Evolutionary conservation across 1,140 invertebrate species (phyloP).

Genomic region (Venturia canescens): DNA sequence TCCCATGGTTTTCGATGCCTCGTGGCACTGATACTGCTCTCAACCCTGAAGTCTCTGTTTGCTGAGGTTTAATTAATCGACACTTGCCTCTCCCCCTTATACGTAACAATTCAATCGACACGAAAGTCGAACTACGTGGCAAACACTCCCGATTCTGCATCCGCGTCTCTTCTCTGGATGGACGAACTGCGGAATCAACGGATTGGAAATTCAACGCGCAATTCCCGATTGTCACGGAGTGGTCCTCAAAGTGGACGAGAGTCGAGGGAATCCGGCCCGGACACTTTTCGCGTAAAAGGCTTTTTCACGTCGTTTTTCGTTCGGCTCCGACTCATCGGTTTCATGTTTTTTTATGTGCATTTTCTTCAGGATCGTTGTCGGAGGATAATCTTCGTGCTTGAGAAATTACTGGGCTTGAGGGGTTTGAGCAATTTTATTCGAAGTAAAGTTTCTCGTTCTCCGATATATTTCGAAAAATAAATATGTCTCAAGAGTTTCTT

Average conservation of each 20-base stretch:
- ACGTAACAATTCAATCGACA: neutral
- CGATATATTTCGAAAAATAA: too few species aligned
- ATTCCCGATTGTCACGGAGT: neutral
- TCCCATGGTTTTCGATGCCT: constrained; percentile 52
- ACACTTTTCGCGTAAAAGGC: neutral
- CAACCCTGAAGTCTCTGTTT: constrained; percentile 63
- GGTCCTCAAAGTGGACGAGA: constrained; percentile 1
- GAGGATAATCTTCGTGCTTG: too few species aligned
- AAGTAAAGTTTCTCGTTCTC: too few species aligned
- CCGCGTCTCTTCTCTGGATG: too few species aligned
- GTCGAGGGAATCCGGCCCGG: neutral
- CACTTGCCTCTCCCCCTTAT: constrained; percentile 38
- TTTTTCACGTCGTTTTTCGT: neutral
- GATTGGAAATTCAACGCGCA: constrained; percentile 1
- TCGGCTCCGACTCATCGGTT: neutral
- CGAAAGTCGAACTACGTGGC: neutral
- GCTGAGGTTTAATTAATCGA: constrained; percentile 66
- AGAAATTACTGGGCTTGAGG: too few species aligned
- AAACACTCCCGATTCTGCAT: too few species aligned
- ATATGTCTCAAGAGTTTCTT: too few species aligned
- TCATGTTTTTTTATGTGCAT: too few species aligned
- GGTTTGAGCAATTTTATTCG: too few species aligned
- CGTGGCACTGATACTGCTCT: constrained; percentile 43
- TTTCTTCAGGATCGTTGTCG: too few species aligned
- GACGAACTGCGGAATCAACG: neutral